Conservation (phyloP, 1,140 invertebrate species). For the Cydia amplana region DNA sequence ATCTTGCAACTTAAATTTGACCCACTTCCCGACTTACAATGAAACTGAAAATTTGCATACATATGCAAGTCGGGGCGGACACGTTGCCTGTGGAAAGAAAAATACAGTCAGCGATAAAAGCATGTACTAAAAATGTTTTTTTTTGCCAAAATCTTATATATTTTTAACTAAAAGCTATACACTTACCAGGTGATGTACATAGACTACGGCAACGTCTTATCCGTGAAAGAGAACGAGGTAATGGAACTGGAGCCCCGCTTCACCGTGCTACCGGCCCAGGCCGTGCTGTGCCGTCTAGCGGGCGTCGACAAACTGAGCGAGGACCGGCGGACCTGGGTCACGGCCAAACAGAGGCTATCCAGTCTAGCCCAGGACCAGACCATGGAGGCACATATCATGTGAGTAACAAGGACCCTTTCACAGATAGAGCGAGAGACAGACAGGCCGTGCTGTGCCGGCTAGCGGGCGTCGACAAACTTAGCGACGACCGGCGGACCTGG, state of each 20-base stretch:
- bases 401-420: not conserved
- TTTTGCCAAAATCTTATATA: no score
- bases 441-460: conserved; percentile 51
- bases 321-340: conserved; percentile 42
- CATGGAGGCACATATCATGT: conserved; percentile 41
- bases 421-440: no score
- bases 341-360: conserved; percentile 43
- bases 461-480: conserved; percentile 48
- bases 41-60: no score
- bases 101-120: no score
- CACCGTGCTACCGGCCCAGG: conserved; percentile 53
- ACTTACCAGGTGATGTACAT: conserved; percentile 61
- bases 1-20: no score
- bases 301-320: conserved; percentile 43
- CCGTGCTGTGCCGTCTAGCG: conserved; percentile 51
- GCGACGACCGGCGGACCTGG: conserved; percentile 40
- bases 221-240: conserved; percentile 58
- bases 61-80: no score
- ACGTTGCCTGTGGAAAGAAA: no score
- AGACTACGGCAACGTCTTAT: conserved; percentile 68
- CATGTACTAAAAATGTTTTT: no score
- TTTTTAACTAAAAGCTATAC: not conserved
- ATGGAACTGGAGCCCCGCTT: conserved; percentile 49
- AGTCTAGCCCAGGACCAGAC: conserved; percentile 41
- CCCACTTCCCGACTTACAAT: no score